A percentile compares a stretch with the other conserved stretches of the same genome.
phyloP scores from a whole-genome alignment of 2,113 vertebrate species.

The Bujurquina vittata region DNA sequence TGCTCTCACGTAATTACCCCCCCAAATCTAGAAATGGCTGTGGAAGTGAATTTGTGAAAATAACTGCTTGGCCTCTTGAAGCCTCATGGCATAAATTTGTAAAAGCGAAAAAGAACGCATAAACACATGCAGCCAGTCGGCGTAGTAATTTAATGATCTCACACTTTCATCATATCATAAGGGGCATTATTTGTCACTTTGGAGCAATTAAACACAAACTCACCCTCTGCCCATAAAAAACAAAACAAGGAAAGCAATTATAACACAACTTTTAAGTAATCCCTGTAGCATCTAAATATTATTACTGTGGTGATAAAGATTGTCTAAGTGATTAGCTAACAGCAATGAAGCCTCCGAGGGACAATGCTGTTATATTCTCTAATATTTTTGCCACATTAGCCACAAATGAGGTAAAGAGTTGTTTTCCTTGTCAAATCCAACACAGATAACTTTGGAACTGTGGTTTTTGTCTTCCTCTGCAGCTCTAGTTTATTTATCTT shows the following conservation, averaged over 20 bases:
- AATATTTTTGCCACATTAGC: slow-evolving; percentile 76
- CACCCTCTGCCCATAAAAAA: slow-evolving; percentile 75
- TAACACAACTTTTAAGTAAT: slow-evolving; percentile 81
- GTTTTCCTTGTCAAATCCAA: slow-evolving; percentile 72
- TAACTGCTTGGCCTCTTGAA: slow-evolving; percentile 76
- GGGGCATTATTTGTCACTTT: slow-evolving; percentile 82
- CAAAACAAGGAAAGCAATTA: slow-evolving; percentile 80
- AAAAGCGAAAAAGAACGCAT: slow-evolving; percentile 61
- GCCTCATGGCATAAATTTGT: slow-evolving; percentile 79
- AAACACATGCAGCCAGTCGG: slow-evolving; percentile 72
- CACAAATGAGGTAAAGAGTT: slow-evolving; percentile 76
- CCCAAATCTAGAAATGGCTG: slow-evolving; percentile 78
- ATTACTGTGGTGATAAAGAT: slow-evolving; percentile 79
- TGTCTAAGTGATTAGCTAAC: slow-evolving; percentile 74
- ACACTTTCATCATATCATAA: slow-evolving; percentile 83
- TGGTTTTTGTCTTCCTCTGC: slow-evolving; percentile 35
- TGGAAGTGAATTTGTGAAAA: slow-evolving; percentile 81
- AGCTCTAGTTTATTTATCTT: slow-evolving; percentile 47
- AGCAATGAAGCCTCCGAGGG: slow-evolving; percentile 74
- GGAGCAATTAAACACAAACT: slow-evolving; percentile 84
- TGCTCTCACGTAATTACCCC: slow-evolving; percentile 77
- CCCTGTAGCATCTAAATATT: slow-evolving; percentile 82
- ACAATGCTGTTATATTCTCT: slow-evolving; percentile 75
- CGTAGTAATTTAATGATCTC: slow-evolving; percentile 82
- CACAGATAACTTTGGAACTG: slow-evolving; percentile 52